Evolutionary conservation across 2,113 vertebrate species (phyloP), one percentile per base, ranked within the genome.

Genomic region (Urocynchramus pylzowi): DNA sequence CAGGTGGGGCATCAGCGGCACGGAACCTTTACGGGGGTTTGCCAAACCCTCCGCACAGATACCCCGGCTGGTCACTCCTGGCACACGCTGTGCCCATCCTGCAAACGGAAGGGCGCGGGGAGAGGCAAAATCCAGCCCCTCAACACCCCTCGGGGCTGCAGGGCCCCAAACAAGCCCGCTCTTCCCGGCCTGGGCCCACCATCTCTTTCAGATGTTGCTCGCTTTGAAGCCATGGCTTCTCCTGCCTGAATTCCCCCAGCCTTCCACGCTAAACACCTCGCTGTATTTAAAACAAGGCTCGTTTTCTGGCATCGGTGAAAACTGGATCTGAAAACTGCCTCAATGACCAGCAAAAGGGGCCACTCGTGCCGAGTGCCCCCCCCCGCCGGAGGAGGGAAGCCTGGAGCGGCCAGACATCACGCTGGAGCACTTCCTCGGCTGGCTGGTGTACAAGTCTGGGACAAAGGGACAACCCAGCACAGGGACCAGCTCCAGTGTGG

Each of bases 381-480:
- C 63, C 35, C 37, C 22, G 4, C 5, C 10, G 59, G 70, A 42
- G 65, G 27, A 75, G 80, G 59, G 84, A 9, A 30, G 44, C 52
- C 64, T 3, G 47, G 23, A 52, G 60, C 49, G 41, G 52, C 21
- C 74, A 71, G 76, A 41, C 78, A 53, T 21, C 41, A 0, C 10
- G 53, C 52, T 2, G 59, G 65, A 61, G 67, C 65, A 33, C 42
- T 30, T 47, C 47, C 76, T n/a, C 42, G 52, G 33, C 86, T 21
- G 89, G 89, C 89, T 54, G 85, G 27, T 35, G 88, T 6, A 47
- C 81, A 50, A 68, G 84, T 4, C 44, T 33, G 95, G 97, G 95
- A 97, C 97, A 97, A 97, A 97, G 95, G 92, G 87, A 81, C 82
- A 73, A 16, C 28, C 81, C 89, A 8, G 73, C 67, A 17, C 30